Evolutionary conservation across 2,888 invertebrate genomes (phyloP), one percentile per base, ranked within the genome.

Genomic region (Diaprepes abbreviatus): DNA sequence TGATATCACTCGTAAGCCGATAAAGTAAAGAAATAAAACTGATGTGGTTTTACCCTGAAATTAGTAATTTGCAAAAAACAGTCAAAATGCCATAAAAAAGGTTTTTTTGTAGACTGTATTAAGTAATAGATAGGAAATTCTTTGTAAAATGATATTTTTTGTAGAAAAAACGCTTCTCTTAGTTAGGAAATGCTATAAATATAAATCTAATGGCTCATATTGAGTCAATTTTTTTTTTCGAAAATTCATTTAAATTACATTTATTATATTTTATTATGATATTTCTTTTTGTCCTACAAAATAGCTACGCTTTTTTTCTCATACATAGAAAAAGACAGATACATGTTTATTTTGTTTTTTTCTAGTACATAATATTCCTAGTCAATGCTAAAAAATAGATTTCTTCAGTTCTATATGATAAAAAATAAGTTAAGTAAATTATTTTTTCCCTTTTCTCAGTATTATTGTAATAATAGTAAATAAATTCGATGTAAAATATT

Each of bases 391-490:
- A 19, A 52, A 52, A 43, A 60, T 66, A 60, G 59, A 31, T 52
- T 58, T 57, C 24, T 19, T 28, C 2, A 43, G 19, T 16, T 57
- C 21, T 21, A 58, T 57, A 28, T 38, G 10, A 17, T 38, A 14
- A 21, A 24, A 38, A 55, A n/a, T 64, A 58, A 48, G 12, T 16
- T 65, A 65, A 54, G 45, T 62, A 63, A 68, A 55, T 68, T 68
- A 62, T 60, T 68, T 65, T 55, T 65, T 24, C 52, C 62, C 55
- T 48, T 68, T 57, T 62, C 62, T 62, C 67, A 62, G 67, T 68
- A 68, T 66, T 66, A 66, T 59, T 21, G 52, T 52, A 60, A 24
- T 60, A 19, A 24, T 64, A 45, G 55, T 40, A 38, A 52, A 57
- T 58, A 43, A 43, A 58, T 4, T 55, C 28, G 21, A 24, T 36